Conservation (phyloP, 2,888 invertebrate genomes). For the Volucella inanis region DNA sequence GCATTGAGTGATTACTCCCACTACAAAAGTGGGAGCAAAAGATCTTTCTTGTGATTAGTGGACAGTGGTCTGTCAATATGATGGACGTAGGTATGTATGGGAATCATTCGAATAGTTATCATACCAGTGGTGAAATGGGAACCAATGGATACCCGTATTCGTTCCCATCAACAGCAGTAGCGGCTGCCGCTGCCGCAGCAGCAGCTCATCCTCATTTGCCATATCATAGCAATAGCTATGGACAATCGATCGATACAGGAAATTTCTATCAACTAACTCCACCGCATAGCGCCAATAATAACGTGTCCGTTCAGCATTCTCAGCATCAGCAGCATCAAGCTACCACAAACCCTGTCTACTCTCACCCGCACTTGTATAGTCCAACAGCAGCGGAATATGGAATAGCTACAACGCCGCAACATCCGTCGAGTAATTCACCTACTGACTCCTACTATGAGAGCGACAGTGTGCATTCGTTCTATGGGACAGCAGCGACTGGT, state of each 20-base stretch:
- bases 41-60: slow-evolving; percentile 60
- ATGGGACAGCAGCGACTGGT: slow-evolving; percentile 77
- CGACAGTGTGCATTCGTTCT: slow-evolving; percentile 82
- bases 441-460: slow-evolving; percentile 82
- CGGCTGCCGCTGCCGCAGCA: slow-evolving; percentile 76
- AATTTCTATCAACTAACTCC: slow-evolving; percentile 76
- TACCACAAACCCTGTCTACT: slow-evolving; percentile 78
- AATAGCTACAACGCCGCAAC: slow-evolving; percentile 79
- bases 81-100: slow-evolving; percentile 84
- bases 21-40: slow-evolving; percentile 26
- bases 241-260: slow-evolving; percentile 76
- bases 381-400: slow-evolving; percentile 83
- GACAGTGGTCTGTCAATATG: slow-evolving; percentile 80
- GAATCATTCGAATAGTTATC: slow-evolving; percentile 82
- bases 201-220: slow-evolving; percentile 78
- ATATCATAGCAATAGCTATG: slow-evolving; percentile 79
- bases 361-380: slow-evolving; percentile 82
- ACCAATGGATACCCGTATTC: slow-evolving; percentile 80
- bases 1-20: slow-evolving; percentile 24
- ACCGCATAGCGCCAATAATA: slow-evolving; percentile 70
- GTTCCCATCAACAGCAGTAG: slow-evolving; percentile 77
- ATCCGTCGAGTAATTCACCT: slow-evolving; percentile 82
- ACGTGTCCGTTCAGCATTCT: slow-evolving; percentile 37
- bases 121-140: slow-evolving; percentile 76
- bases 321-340: slow-evolving; percentile 76